Percentiles rank a stretch among this genome's conserved stretches.
phyloP scores from a whole-genome alignment of 2,888 invertebrate genomes.

The Pristionchus mayeri region DNA sequence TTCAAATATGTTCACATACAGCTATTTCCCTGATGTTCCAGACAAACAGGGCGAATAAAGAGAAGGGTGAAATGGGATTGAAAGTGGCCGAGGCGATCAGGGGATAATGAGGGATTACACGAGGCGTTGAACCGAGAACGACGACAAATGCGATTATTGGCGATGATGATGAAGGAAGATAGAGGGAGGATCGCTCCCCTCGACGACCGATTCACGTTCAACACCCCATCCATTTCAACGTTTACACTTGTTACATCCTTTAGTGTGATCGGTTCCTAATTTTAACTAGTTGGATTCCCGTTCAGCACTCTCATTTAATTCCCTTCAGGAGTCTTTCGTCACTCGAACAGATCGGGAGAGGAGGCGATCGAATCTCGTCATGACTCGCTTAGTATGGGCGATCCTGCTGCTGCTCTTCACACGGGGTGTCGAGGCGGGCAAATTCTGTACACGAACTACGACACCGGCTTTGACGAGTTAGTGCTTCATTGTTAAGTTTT shows the following conservation, averaged over 20 bases:
- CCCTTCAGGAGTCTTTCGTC: neutral
- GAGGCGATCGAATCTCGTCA: neutral
- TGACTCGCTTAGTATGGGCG: conserved; percentile 18
- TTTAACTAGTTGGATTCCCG: neutral
- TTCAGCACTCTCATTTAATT: neutral
- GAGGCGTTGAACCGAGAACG: conserved; percentile 26
- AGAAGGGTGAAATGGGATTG: neutral
- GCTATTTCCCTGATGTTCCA: neutral
- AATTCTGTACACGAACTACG: conserved; percentile 23
- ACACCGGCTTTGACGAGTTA: conserved; percentile 32
- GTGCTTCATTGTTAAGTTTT: neutral
- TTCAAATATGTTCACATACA: no score
- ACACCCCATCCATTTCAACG: neutral
- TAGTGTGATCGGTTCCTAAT: no score
- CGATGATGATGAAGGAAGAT: conserved; percentile 28
- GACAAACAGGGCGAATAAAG: neutral
- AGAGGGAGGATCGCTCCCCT: neutral
- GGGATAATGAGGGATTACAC: conserved; percentile 38
- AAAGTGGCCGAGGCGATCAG: neutral
- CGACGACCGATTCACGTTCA: neutral
- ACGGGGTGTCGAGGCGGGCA: neutral
- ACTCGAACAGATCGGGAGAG: neutral
- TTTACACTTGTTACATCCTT: neutral
- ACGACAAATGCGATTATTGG: conserved; percentile 30
- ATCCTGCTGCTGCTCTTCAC: neutral